phyloP scores from a whole-genome alignment of 1,140 invertebrate genomes.

The Eupeodes corollae region DNA sequence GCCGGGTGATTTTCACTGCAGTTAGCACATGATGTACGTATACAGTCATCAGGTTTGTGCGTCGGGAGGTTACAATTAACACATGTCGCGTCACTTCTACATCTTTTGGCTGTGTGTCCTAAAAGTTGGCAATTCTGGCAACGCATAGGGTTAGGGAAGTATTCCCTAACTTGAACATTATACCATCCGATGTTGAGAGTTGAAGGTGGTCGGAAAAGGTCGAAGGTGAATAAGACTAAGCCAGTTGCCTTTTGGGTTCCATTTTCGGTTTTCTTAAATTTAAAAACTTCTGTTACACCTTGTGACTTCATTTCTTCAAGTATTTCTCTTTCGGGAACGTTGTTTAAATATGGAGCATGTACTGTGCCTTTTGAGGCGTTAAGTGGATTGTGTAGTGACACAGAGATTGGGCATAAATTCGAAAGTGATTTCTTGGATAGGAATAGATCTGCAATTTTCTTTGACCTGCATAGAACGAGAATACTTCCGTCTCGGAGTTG shows the following conservation, averaged over 20 bases:
- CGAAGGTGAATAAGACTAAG: not conserved
- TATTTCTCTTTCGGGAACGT: not conserved
- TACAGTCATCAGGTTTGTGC: not conserved
- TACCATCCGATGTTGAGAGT: not conserved
- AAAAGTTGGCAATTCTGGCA: not conserved
- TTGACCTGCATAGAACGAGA: no score
- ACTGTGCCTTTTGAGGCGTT: not conserved
- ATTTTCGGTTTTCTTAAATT: not conserved
- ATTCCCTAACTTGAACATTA: not conserved
- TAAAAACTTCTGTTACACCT: not conserved
- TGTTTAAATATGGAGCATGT: not conserved
- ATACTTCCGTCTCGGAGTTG: no score
- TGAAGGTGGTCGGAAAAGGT: not conserved
- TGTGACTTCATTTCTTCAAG: not conserved
- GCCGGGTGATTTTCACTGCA: not conserved
- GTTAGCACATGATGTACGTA: not conserved
- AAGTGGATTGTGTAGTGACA: not conserved
- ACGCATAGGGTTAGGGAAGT: not conserved
- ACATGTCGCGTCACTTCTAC: not conserved
- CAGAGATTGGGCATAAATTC: no score
- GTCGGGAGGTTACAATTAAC: not conserved
- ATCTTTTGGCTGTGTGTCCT: not conserved
- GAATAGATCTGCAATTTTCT: no score
- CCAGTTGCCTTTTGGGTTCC: not conserved
- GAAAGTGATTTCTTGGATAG: no score